Evolutionary conservation across 2,888 invertebrate species (phyloP).

Genomic region (Rambutsinella grinnellia): DNA sequence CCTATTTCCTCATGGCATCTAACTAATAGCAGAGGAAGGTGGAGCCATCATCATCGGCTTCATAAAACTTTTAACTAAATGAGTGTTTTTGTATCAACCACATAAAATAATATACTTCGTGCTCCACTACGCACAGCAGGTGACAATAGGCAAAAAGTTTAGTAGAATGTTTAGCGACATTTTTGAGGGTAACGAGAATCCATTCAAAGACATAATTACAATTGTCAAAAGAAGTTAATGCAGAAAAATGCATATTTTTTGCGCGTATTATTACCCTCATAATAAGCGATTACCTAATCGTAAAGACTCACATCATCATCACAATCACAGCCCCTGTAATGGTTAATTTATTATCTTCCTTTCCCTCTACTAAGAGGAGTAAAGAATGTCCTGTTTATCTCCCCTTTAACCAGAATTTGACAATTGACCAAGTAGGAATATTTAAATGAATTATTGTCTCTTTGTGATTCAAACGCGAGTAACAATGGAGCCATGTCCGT

Average conservation of each 20-base stretch:
- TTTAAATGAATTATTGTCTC: slow-evolving; percentile 26
- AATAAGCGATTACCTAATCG: no score
- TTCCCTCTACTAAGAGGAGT: no score
- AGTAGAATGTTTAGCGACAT: neutral
- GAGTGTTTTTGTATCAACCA: slow-evolving; percentile 6
- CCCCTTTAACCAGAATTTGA: no score
- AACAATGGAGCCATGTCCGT: no score
- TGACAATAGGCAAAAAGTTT: slow-evolving; percentile 23
- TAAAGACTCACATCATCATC: no score
- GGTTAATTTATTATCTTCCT: no score
- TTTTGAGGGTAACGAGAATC: slow-evolving; percentile 1
- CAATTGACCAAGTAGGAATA: no score
- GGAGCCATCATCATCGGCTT: slow-evolving; percentile 30
- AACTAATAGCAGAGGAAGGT: slow-evolving; percentile 23
- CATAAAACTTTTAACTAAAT: slow-evolving; percentile 11
- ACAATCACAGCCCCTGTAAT: no score
- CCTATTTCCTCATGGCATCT: slow-evolving; percentile 30
- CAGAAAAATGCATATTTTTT: slow-evolving; percentile 22
- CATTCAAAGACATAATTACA: neutral
- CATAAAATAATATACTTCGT: slow-evolving; percentile 34
- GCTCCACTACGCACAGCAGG: slow-evolving; percentile 52
- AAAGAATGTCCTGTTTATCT: no score
- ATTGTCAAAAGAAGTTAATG: neutral
- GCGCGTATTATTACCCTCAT: no score
- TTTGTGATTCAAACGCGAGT: no score